Evolutionary conservation across 2,113 vertebrate species (phyloP), one percentile per base, ranked within the genome.

Genomic region (Clarias magur): DNA sequence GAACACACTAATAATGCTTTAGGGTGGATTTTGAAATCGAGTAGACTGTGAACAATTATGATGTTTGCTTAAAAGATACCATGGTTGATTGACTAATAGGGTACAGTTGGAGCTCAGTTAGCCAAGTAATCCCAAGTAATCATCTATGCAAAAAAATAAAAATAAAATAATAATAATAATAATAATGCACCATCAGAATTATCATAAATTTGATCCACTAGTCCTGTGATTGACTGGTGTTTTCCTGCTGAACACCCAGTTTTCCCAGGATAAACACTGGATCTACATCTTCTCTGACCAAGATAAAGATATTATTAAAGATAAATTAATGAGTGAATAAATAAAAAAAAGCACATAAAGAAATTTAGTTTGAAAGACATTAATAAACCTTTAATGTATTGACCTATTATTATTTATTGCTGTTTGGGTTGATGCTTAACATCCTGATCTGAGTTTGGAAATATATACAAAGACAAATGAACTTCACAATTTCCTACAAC

Each of bases 41-140:
- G 76, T 83, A 83, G 63, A 72, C n/a, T 72, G 91, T 93, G 90
- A 90, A 88, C 91, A 86, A 92, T 91, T 90, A 92, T 94, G 94
- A 94, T 94, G 94, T 94, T 92, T 95, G 92, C 86, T 92, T 90
- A 93, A 93, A 92, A 91, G 13, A 48, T 48, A 38, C 9, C 38
- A 13, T 23, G 57, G 16, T 82, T 85, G 23, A 86, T 85, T 86
- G 84, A 93, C 87, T 92, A 92, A 92, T 86, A 89, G 91, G 91
- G 80, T 89, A 92, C 90, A 88, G 89, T 91, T 87, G 89, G 92
- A 90, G 93, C 92, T 94, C 94, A 94, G 94, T 94, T 93, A 92
- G 94, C 92, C 94, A 93, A 95, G 94, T 95, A 95, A 95, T 94
- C 93, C 93, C 92, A 93, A 93, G 92, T 93, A 94, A 94, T 93